phyloP scores from a whole-genome alignment of 2,113 vertebrate genomes.

The Larimichthys polyactis region DNA sequence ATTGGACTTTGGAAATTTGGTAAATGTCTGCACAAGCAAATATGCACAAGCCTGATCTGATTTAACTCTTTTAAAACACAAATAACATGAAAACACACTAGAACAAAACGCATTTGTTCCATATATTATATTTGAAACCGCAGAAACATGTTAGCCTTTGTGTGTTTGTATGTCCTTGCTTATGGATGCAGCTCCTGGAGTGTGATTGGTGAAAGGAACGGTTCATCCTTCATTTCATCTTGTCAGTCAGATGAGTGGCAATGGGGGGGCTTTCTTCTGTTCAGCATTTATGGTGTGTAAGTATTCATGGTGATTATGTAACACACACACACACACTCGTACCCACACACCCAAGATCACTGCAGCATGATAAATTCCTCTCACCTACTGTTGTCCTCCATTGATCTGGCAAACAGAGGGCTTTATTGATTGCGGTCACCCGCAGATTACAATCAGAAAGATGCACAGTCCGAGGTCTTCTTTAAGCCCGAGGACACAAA shows the following conservation, averaged over 20 bases:
- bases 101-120: background rate
- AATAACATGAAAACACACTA: background rate
- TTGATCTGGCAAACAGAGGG: slow-evolving; percentile 63
- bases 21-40: background rate
- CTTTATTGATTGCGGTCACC: slow-evolving; percentile 66
- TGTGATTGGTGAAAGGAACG: slow-evolving; percentile 14
- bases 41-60: background rate
- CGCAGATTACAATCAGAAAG: slow-evolving; percentile 65
- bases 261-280: background rate
- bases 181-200: background rate
- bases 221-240: slow-evolving; percentile 33
- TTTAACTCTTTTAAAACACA: background rate
- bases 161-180: slow-evolving; percentile 7
- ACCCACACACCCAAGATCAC: background rate
- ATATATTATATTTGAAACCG: background rate
- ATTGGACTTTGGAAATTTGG: background rate
- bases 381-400: slow-evolving; percentile 62
- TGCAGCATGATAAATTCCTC: slow-evolving; percentile 45
- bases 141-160: background rate
- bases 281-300: too few species aligned
- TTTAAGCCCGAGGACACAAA: slow-evolving; percentile 26
- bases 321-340: slow-evolving; percentile 20
- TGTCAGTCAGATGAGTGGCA: slow-evolving; percentile 18
- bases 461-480: slow-evolving; percentile 39
- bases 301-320: slow-evolving; percentile 34